Base-by-base conservation (phyloP, 2,113 vertebrate genomes). In the Xyrauchen texanus region DNA sequence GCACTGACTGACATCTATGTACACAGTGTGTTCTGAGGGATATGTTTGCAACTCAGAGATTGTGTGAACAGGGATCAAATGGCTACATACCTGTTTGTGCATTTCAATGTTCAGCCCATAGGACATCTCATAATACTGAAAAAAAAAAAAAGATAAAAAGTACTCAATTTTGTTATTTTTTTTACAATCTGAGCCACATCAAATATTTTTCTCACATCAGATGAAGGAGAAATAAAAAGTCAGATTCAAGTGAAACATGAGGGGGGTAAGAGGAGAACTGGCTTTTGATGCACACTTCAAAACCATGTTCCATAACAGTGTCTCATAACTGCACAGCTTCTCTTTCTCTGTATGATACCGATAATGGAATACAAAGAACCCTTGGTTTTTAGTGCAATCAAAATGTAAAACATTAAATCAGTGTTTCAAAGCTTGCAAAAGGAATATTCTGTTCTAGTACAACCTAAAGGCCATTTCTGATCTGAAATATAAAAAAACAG, bases 81-180 rank as follows among this genome's bases (percentile, higher is more conserved):
- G 11, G 84, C 69, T 34, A 88, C 92, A 47, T 91, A 93, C 92
- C 92, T 99, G 97, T 89, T 99, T 99, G 93, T 99, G 97, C 97
- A 99, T 98, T 88, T 99, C 97, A 82, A 99, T 99, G 89, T 99
- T 99, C 93, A 99, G 91, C 78, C 97, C 97, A 4, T 99, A 99
- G 76, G 97, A 99, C 97, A 99, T 99, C 86, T 99, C 97, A 0
- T 98, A 99, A 91, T 99, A 99, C 97, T 98, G 92, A 76, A 91
- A 13, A 60, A 34, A 34, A 87, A n/a, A n/a, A n/a, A n/a, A n/a
- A n/a, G n/a, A n/a, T n/a, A n/a, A n/a, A n/a, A n/a, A n/a, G n/a
- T n/a, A n/a, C n/a, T n/a, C n/a, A n/a, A n/a, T n/a, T n/a, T n/a
- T n/a, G n/a, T n/a, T 16, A 76, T 34, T 34, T 34, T 34, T 34